Percentiles rank a stretch among this genome's conserved stretches.
phyloP scores from a whole-genome alignment of 2,888 invertebrate species.

The Ecliptopera silaceata region DNA sequence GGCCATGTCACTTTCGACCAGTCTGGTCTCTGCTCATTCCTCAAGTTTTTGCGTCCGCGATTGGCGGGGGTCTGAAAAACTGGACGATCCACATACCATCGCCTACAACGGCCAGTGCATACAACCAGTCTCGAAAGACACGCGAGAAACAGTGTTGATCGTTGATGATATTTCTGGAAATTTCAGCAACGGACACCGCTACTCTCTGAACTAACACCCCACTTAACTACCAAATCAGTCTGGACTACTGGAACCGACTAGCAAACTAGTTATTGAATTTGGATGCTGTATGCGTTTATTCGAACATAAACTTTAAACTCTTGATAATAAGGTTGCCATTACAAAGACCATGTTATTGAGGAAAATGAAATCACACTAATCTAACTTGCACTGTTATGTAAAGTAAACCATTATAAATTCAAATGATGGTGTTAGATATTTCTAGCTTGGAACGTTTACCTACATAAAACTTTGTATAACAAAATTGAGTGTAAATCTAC shows the following conservation, averaged over 20 bases:
- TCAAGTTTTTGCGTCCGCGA: conserved; percentile 75
- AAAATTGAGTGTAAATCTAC: conserved; percentile 32
- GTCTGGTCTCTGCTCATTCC: conserved; percentile 73
- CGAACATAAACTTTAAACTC: conserved; percentile 62
- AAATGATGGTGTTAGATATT: conserved; percentile 9
- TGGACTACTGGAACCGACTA: conserved; percentile 66
- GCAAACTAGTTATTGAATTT: conserved; percentile 53
- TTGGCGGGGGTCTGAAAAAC: conserved; percentile 82
- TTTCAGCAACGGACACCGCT: conserved; percentile 80
- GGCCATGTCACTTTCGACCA: conserved; percentile 77
- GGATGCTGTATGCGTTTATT: conserved; percentile 33
- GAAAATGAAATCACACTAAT: conserved; percentile 19
- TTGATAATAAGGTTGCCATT: conserved; percentile 69
- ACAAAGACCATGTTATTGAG: conserved; percentile 39
- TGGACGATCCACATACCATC: conserved; percentile 83
- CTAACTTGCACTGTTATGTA: conserved; percentile 3
- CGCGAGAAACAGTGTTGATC: conserved; percentile 71
- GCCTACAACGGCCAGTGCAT: conserved; percentile 79
- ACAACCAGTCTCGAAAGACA: conserved; percentile 68
- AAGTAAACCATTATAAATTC: conserved; percentile 17
- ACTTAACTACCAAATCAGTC: conserved; percentile 56
- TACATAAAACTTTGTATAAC: conserved; percentile 17
- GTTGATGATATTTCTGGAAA: conserved; percentile 79
- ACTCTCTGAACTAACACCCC: conserved; percentile 58
- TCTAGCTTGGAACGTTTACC: conserved; percentile 11